Base-by-base conservation (phyloP, 2,888 invertebrate genomes). In the Epistrophe eligans region DNA sequence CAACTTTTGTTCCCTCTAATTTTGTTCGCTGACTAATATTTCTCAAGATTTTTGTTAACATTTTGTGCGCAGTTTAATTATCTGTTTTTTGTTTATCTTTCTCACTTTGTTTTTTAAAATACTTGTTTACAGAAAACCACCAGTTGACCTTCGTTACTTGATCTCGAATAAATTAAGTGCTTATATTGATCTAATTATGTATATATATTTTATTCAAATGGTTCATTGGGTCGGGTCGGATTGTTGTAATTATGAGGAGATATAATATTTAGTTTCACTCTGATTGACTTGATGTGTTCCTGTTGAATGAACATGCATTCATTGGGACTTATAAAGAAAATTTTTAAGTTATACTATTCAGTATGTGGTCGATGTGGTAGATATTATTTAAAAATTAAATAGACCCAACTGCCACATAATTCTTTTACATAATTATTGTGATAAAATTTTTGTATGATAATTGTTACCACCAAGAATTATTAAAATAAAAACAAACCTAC, bases 11-110 rank as follows among this genome's bases (percentile, higher is more conserved):
- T 62, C 43, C 74, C 7, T 66, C 66, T 62, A 62, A 45, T 17
- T 73, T 52, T 32, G 57, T 58, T 35, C 57, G 77, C 52, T 79
- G 24, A 71, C 82, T 82, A 40, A 81, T 82, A 58, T 70, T 87
- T 81, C 48, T 82, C 55, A 87, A 82, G 24, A 87, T 10, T 74
- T 82, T 76, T 35, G 52, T 74, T 45, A 87, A 71, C 85, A 87
- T 87, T 45, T 74, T 79, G n/a, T 74, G 55, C 57, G 62, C 73
- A 57, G 19, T 55, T 50, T 32, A 32, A 38, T 43, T 28, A 28
- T n/a, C n/a, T 74, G 52, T 72, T 66, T n/a, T 43, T 40, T 40
- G 45, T 45, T 45, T 73, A 38, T 66, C 28, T 76, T 35, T 45
- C 7, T 11, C 13, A 24, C 10, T 43, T 64, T 64, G 15, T 60